phyloP scores from a whole-genome alignment of 2,797 vertebrate species.

The Peromyscus aztecus region DNA sequence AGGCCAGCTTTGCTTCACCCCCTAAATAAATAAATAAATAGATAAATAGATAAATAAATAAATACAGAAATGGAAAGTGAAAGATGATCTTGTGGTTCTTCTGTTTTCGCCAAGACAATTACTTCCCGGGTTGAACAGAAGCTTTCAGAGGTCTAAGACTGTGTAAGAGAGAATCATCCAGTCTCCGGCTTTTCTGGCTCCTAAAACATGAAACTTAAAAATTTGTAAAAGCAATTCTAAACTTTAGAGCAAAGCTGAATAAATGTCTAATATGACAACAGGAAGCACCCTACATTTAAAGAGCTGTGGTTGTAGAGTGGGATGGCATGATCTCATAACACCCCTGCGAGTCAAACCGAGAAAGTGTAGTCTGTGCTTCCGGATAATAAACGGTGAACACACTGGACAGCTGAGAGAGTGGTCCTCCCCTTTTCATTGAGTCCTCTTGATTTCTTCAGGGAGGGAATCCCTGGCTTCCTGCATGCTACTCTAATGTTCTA shows the following conservation, averaged over 20 bases:
- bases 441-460: not conserved
- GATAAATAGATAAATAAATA: no score
- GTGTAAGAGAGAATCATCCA: conserved; percentile 30
- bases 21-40: not conserved
- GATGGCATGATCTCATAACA: conserved; percentile 19
- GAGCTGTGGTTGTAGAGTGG: conserved; percentile 22
- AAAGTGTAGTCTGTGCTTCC: not conserved
- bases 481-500: not conserved
- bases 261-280: conserved; percentile 11
- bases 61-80: conserved; percentile 13
- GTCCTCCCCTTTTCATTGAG: not conserved
- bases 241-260: conserved; percentile 58
- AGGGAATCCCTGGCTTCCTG: not conserved
- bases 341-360: not conserved
- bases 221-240: conserved; percentile 55
- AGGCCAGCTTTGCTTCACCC: not conserved
- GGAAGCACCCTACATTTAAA: conserved; percentile 24
- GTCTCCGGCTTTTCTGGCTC: conserved; percentile 25
- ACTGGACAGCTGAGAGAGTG: conserved; percentile 26
- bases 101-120: conserved; percentile 39
- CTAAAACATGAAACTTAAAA: conserved; percentile 43
- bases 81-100: conserved; percentile 45
- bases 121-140: not conserved
- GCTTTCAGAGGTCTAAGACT: conserved; percentile 39
- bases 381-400: not conserved